These are phyloP conservation scores for Peromyscus eremicus DNA, from an alignment of 2,797 vertebrate genomes.

Conservation along the genomic window DNA sequence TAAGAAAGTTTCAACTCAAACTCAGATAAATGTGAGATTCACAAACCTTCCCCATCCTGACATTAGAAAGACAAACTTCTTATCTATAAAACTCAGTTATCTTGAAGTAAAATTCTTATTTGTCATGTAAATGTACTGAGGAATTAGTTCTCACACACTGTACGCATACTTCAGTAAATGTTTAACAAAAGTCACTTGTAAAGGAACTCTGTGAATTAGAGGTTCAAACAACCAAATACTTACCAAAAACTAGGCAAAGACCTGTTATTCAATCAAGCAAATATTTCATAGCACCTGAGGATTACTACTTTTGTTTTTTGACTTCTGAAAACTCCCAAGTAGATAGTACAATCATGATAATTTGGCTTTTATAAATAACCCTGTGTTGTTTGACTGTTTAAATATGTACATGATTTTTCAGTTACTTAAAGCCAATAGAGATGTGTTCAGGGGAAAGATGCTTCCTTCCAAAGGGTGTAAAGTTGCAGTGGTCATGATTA, in stretches of 20 bases:
- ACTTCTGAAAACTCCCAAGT: conserved; percentile 35
- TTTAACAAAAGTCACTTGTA: conserved; percentile 19
- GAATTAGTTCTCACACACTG: conserved; percentile 60
- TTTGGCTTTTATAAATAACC: conserved; percentile 17
- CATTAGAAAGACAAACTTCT: not conserved
- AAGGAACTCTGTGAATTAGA: not conserved
- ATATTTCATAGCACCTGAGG: conserved; percentile 10
- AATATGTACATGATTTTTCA: not conserved
- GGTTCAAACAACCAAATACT: conserved; percentile 57
- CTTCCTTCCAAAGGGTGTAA: not conserved
- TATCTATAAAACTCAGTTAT: conserved; percentile 48
- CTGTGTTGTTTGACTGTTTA: not conserved
- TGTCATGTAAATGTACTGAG: conserved; percentile 46
- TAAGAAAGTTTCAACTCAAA: not conserved
- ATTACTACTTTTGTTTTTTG: conserved; percentile 27
- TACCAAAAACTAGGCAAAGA: conserved; percentile 48
- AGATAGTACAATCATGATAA: conserved; percentile 34
- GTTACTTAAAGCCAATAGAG: conserved; percentile 2
- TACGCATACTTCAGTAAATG: conserved; percentile 16
- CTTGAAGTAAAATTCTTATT: conserved; percentile 41
- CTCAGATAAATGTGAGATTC: not conserved
- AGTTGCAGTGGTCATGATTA: not conserved
- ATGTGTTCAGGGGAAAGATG: not conserved
- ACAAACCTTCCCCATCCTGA: not conserved
- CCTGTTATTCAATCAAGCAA: not conserved